Conservation (phyloP, 2,113 vertebrate species). For the Colossoma macropomum region DNA sequence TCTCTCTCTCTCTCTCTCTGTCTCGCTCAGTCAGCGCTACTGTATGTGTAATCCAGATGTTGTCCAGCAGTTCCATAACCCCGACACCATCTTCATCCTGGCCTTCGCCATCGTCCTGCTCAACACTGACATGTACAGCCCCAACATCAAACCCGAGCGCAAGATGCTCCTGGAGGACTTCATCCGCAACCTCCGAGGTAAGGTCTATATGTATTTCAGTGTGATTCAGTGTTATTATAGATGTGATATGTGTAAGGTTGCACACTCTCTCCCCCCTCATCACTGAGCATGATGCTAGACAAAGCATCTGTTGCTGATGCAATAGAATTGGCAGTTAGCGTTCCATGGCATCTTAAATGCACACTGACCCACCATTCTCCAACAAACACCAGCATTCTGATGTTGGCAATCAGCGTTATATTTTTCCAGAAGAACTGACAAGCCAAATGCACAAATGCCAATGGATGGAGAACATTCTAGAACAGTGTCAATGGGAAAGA, state of each 20-base stretch:
- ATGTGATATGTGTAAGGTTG: neutral
- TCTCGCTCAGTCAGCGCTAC: slow-evolving; percentile 90
- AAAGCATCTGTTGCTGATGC: too few species aligned
- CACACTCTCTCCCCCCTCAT: too few species aligned
- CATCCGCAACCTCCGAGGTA: slow-evolving; percentile 96
- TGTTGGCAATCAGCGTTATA: too few species aligned
- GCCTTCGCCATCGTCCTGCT: slow-evolving; percentile 98
- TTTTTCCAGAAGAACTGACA: too few species aligned
- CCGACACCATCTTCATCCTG: slow-evolving; percentile 99
- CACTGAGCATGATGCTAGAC: too few species aligned
- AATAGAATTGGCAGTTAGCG: too few species aligned
- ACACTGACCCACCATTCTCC: too few species aligned
- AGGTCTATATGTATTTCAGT: slow-evolving; percentile 30
- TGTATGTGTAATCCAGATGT: slow-evolving; percentile 99
- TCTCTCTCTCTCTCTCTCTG: slow-evolving; percentile 48
- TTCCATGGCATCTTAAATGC: too few species aligned
- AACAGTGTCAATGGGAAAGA: too few species aligned
- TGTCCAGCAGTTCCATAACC: slow-evolving; percentile 99
- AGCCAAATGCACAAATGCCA: too few species aligned
- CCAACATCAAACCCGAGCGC: slow-evolving; percentile 98
- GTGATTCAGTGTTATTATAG: neutral
- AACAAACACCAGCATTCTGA: too few species aligned
- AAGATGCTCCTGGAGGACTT: slow-evolving; percentile 99
- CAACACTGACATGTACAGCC: slow-evolving; percentile 99
- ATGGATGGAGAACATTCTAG: too few species aligned